Evolutionary conservation across 2,113 vertebrate genomes (phyloP).

Genomic region (Cololabis saira): DNA sequence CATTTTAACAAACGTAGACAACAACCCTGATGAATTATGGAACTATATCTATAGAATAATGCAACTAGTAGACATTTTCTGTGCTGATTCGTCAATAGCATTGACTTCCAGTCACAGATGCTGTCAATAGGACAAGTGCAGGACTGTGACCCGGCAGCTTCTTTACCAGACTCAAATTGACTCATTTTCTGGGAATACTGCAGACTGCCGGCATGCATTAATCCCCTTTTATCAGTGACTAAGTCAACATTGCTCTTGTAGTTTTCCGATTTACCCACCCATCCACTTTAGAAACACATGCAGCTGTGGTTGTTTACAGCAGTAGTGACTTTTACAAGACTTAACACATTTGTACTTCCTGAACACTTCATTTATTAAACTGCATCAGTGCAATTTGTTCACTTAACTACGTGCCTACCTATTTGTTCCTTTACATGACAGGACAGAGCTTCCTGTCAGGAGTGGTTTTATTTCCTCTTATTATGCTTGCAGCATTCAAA

Average conservation of each 20-base stretch:
- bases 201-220: conserved; percentile 3
- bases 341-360: conserved; percentile 75
- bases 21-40: conserved; percentile 49
- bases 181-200: conserved; percentile 10
- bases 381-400: conserved; percentile 68
- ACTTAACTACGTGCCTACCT: conserved; percentile 68
- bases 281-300: conserved; percentile 65
- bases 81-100: conserved; percentile 48
- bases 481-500: conserved; percentile 68
- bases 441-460: conserved; percentile 77
- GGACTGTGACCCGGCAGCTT: conserved; percentile 28
- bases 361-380: conserved; percentile 75
- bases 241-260: conserved; percentile 27
- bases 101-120: conserved; percentile 53
- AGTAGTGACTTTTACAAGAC: conserved; percentile 45
- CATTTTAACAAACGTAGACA: conserved; percentile 7
- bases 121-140: conserved; percentile 37
- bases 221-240: conserved; percentile 33
- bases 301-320: conserved; percentile 58
- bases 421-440: conserved; percentile 77
- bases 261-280: conserved; percentile 41
- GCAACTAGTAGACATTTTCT: conserved; percentile 16
- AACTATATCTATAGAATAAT: conserved; percentile 33
- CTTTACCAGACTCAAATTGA: conserved; percentile 33
- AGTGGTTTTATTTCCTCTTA: conserved; percentile 74